These are phyloP conservation scores for Coturnix japonica DNA, from an alignment of 2,113 vertebrate genomes.

Conservation along the genomic window DNA sequence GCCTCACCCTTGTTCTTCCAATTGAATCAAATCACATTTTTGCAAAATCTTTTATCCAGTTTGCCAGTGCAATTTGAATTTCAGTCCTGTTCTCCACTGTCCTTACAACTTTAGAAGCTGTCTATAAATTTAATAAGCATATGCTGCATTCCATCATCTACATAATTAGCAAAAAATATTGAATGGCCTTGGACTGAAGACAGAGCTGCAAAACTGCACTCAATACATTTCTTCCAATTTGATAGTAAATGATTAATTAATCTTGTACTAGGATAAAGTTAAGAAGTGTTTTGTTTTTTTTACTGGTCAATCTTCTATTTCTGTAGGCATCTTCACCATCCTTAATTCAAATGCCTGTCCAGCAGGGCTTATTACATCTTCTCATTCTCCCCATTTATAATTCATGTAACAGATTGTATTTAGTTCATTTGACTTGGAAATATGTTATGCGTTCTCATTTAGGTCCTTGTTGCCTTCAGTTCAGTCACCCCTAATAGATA, in stretches of 20 bases:
- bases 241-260: neutral
- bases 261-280: neutral
- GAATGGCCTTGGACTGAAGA: neutral
- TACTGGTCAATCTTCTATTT: neutral
- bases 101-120: neutral
- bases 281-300: neutral
- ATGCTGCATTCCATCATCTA: neutral
- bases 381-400: neutral
- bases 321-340: neutral
- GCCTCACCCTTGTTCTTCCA: neutral
- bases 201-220: neutral
- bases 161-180: neutral
- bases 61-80: neutral
- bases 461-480: neutral
- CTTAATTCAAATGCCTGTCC: neutral
- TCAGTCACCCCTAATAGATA: neutral
- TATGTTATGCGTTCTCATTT: neutral
- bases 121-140: neutral
- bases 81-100: neutral
- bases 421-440: rapidly evolving
- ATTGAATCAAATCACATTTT: neutral
- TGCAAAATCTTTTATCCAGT: neutral
- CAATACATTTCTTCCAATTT: neutral
- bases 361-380: neutral
- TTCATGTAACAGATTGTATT: neutral